Conservation (phyloP, 2,797 vertebrate genomes). For the Fringilla coelebs region DNA sequence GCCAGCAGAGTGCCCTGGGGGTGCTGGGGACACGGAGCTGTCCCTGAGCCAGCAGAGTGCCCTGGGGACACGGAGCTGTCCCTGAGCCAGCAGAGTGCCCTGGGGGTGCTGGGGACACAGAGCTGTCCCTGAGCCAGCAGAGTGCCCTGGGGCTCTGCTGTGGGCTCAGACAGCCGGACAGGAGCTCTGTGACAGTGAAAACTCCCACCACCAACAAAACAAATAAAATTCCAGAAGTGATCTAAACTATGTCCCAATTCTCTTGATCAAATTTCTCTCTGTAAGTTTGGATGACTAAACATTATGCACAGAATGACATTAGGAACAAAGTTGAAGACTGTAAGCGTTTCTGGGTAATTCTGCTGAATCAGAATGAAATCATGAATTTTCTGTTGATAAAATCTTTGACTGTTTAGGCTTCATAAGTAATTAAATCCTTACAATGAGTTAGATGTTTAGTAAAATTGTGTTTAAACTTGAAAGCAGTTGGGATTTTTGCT, state of each 20-base stretch:
- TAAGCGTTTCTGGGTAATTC: background rate
- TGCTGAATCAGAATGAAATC: background rate
- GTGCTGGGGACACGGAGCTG: no score
- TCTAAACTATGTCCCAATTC: background rate
- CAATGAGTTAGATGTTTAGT: background rate
- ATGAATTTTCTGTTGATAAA: background rate
- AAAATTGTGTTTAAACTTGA: background rate
- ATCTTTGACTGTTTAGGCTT: background rate
- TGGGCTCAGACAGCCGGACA: background rate
- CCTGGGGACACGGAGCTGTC: background rate
- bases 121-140: background rate
- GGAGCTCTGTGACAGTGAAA: background rate
- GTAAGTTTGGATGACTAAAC: background rate
- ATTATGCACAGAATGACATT: background rate
- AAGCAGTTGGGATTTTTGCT: background rate
- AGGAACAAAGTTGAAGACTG: background rate
- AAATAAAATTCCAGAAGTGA: background rate
- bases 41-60: no score
- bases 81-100: background rate
- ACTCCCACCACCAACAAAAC: background rate
- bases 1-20: background rate
- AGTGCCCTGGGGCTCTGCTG: background rate
- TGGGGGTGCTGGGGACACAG: background rate
- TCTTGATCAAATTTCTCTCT: background rate
- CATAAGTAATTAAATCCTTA: background rate